Percentiles rank a stretch among this genome's conserved stretches.
Evolutionary conservation across 2,113 vertebrate species (phyloP).

Genomic region (Rhinoptilus africanus): DNA sequence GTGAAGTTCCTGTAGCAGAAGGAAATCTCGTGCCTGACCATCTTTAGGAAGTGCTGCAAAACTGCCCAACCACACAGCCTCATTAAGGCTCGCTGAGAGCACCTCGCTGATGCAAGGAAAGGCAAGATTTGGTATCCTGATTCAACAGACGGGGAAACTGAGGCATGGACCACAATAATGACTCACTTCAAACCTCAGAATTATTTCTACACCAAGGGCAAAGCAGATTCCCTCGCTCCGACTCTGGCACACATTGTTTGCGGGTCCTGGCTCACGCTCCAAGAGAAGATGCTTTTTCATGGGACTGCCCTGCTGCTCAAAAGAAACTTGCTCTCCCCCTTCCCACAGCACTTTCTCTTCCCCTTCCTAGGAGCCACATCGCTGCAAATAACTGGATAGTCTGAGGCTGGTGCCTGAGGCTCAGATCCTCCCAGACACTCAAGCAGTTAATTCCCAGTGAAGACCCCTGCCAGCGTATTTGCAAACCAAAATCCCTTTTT

Average conservation of each 20-base stretch:
- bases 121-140: background rate
- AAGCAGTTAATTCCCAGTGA: background rate
- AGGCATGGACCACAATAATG: background rate
- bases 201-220: background rate
- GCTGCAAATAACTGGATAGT: background rate
- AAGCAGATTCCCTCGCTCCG: accelerated
- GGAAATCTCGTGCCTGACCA: accelerated
- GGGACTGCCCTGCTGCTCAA: background rate
- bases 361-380: background rate
- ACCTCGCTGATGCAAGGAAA: background rate
- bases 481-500: background rate
- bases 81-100: background rate
- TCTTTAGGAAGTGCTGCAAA: background rate
- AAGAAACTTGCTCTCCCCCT: background rate
- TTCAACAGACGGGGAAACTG: background rate
- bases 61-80: background rate
- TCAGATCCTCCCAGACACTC: background rate
- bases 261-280: background rate
- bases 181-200: background rate
- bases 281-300: background rate
- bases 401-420: background rate
- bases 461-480: background rate
- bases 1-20: background rate
- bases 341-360: background rate
- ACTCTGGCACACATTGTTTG: accelerated